Conservation (phyloP, 2,888 invertebrate species). For the Tenthredo amoena region DNA sequence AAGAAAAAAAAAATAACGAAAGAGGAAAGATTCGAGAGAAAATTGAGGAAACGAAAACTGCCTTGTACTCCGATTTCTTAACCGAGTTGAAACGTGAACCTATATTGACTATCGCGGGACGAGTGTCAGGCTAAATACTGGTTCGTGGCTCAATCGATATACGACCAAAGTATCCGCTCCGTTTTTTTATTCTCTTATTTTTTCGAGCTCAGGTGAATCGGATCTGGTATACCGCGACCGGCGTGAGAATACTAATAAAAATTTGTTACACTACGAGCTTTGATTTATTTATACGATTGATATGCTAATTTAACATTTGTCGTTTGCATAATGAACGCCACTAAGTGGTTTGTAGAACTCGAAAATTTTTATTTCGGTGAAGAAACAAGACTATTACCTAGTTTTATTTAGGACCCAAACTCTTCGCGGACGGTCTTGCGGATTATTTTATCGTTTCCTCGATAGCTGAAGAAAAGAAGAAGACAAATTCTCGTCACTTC, state of each 20-base stretch:
- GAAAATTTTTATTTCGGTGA: background rate
- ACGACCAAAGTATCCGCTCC: background rate
- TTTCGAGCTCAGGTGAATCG: background rate
- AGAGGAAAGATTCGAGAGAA: background rate
- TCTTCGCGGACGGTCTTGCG: background rate
- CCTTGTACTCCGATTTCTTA: background rate
- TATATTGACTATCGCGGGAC: slow-evolving; percentile 7
- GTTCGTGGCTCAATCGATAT: slow-evolving; percentile 20
- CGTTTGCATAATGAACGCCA: slow-evolving; percentile 68
- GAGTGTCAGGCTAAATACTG: slow-evolving; percentile 12
- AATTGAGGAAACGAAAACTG: background rate
- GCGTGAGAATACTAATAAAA: background rate
- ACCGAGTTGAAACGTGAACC: background rate
- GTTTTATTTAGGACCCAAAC: background rate
- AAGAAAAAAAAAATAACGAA: background rate
- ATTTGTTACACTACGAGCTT: slow-evolving; percentile 48
- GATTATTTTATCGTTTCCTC: background rate
- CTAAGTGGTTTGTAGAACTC: background rate
- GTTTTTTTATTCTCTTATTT: background rate
- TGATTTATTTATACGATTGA: slow-evolving; percentile 70
- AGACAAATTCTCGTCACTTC: background rate
- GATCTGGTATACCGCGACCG: background rate
- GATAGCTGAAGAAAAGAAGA: background rate
- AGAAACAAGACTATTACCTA: background rate
- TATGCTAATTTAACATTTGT: slow-evolving; percentile 71